Conservation (phyloP, 2,113 vertebrate species). For the Microcebus jonahi region DNA sequence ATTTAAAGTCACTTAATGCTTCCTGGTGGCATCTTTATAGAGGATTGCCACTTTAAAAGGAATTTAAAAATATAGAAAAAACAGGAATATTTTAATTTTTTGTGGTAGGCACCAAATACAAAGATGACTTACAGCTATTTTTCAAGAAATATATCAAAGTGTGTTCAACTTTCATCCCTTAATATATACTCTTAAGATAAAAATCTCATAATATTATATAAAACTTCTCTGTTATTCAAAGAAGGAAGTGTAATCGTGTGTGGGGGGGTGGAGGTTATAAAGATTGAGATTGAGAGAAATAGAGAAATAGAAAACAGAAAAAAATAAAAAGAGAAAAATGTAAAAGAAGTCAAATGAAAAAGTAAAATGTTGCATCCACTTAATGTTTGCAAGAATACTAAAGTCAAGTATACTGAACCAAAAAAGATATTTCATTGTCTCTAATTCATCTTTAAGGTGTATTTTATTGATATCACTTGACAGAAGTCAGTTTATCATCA, state of each 20-base stretch:
- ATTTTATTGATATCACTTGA: background rate
- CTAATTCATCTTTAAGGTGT: background rate
- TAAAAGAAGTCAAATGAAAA: constrained; percentile 27
- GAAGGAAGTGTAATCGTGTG: background rate
- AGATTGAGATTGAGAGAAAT: background rate
- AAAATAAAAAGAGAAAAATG: background rate
- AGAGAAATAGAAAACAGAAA: background rate
- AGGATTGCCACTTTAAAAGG: constrained; percentile 64
- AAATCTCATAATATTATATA: constrained; percentile 29
- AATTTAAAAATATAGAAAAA: constrained; percentile 54
- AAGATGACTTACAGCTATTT: constrained; percentile 57
- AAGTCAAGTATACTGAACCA: background rate
- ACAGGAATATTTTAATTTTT: constrained; percentile 67
- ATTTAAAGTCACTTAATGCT: constrained; percentile 75
- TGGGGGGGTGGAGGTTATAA: background rate
- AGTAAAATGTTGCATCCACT: background rate
- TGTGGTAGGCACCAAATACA: constrained; percentile 61
- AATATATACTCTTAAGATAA: constrained; percentile 59
- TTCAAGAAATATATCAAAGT: constrained; percentile 57
- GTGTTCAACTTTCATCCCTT: constrained; percentile 50
- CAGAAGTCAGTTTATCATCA: background rate
- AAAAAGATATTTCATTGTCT: background rate
- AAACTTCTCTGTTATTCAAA: constrained; percentile 26
- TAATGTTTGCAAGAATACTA: constrained; percentile 14
- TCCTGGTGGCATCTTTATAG: constrained; percentile 67